Evolutionary conservation across 2,113 vertebrate species (phyloP), one percentile per base, ranked within the genome.

Genomic region (Empidonax alnorum): DNA sequence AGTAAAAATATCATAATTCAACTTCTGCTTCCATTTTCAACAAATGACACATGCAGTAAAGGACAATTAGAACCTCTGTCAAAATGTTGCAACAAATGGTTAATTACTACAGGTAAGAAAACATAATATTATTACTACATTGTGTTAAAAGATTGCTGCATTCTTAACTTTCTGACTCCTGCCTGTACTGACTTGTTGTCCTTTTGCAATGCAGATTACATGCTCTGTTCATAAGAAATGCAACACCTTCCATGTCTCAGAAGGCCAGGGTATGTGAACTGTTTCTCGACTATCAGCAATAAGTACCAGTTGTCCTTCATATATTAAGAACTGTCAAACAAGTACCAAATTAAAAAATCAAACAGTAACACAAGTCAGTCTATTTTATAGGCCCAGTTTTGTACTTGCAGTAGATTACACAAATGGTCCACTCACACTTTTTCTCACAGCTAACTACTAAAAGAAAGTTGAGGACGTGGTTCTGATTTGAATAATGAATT

Each of bases 41-140:
- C 14, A 72, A 42, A 39, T 67, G 19, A 35, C 6, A 0, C 5
- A 46, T 16, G 4, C 4, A n/a, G 5, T 25, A 8, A 75, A 71
- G 56, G 28, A 47, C 22, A 65, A 1, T 2, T 42, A 10, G n/a
- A 87, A 87, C 0, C 1, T 52, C 28, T 74, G 56, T 46, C 21
- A 84, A 87, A 93, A 85, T 66, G 78, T 20, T 72, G 50, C 25
- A 91, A 50, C 28, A 73, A 93, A 85, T 37, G 27, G 69, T 84
- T 84, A 91, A 94, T 67, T 93, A 84, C 19, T 47, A 59, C 27
- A 74, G 24, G 84, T 59, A 55, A 92, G 46, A 95, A 87, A 92
- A 67, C 23, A 85, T 11, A 79, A 20, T 65, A 87, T 90, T 89
- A 81, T 59, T 66, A 68, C 27, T 68, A 42, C 6, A 30, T 56